Percentiles rank a stretch among this genome's conserved stretches.
Conservation (phyloP, 2,113 vertebrate species). For the Stigmatopora argus region DNA sequence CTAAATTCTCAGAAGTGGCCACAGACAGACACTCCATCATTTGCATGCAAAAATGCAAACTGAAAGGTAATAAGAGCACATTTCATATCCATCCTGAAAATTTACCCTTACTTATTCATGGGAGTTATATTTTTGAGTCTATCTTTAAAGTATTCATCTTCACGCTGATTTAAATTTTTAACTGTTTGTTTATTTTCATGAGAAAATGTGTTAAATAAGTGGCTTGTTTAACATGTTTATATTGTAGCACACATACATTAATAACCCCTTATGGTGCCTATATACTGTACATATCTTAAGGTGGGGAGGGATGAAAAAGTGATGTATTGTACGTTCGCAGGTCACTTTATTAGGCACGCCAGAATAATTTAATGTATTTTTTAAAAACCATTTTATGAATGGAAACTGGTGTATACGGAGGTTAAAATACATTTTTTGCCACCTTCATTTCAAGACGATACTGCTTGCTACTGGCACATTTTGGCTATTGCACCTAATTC, state of each 20-base stretch:
- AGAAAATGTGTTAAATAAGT: background rate
- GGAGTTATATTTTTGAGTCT: background rate
- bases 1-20: no score
- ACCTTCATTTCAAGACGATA: background rate
- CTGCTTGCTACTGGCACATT: background rate
- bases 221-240: conserved; percentile 33
- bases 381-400: no score
- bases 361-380: background rate
- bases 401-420: background rate
- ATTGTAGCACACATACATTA: conserved; percentile 5
- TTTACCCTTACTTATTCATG: background rate
- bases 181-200: background rate
- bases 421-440: background rate
- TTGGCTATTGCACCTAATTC: background rate
- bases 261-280: conserved; percentile 42
- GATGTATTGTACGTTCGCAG: conserved; percentile 20
- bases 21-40: no score
- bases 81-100: background rate
- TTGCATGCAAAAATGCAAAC: background rate
- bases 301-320: conserved; percentile 27
- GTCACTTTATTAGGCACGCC: background rate
- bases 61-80: background rate
- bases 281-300: conserved; percentile 55
- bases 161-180: background rate
- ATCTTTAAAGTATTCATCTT: conserved; percentile 10